phyloP scores from a whole-genome alignment of 2,888 invertebrate species.

The Trissolcus brochymenae region DNA sequence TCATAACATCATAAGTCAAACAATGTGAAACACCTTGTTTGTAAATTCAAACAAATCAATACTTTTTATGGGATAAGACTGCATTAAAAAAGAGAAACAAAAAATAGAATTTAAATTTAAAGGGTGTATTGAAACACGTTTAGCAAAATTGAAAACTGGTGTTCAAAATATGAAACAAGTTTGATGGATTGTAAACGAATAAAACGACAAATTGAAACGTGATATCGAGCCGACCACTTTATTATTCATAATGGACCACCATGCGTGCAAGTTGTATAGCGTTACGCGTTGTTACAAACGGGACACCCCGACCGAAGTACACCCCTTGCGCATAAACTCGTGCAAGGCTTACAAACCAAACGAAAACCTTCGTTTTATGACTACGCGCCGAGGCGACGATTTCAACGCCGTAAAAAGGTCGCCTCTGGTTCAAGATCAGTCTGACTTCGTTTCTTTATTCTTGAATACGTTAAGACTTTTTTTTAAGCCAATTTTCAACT shows the following conservation, averaged over 20 bases:
- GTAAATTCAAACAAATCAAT: no score
- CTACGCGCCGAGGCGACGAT: not conserved
- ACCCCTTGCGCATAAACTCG: conserved; percentile 29
- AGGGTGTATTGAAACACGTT: no score
- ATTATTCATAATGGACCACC: conserved; percentile 34
- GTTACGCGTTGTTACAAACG: conserved; percentile 29
- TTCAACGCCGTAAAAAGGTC: conserved; percentile 9
- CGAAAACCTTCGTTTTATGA: conserved; percentile 22
- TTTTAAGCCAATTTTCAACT: no score
- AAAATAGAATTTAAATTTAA: no score
- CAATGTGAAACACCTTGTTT: no score
- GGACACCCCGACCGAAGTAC: conserved; percentile 10
- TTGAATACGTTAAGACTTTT: no score
- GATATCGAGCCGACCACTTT: conserved; percentile 5
- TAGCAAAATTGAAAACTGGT: no score
- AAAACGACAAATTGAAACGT: not conserved
- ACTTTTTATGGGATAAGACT: no score
- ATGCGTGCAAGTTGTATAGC: conserved; percentile 21
- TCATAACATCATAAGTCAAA: no score
- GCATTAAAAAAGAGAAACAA: no score
- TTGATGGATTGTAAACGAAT: no score
- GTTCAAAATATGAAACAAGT: no score
- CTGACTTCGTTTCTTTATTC: not conserved
- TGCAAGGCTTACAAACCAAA: conserved; percentile 27
- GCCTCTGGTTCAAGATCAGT: conserved; percentile 3